Evolutionary conservation across 1,140 invertebrate genomes (phyloP).

Genomic region (Bombyx mori): ASM3026992v2 NC_085113.1:11489501-11490000

Average conservation of each 20-base stretch:
- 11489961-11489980: no score
- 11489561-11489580: constrained; percentile 47
- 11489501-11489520: constrained; percentile 51
- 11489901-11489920: no score
- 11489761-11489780: not conserved
- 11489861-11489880: no score
- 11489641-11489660: no score
- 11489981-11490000: no score
- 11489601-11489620: not conserved
- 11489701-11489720: not conserved
- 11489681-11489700: not conserved
- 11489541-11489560: constrained; percentile 46
- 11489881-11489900: no score
- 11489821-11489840: no score
- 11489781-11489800: not conserved
- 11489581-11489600: constrained; percentile 32
- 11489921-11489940: no score
- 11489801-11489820: not conserved
- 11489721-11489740: not conserved
- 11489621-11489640: not conserved
- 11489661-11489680: not conserved
- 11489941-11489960: no score
- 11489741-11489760: not conserved
- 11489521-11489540: constrained; percentile 40
- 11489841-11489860: no score